phyloP scores from a whole-genome alignment of 2,113 vertebrate species.

The Peromyscus polionotus region DNA sequence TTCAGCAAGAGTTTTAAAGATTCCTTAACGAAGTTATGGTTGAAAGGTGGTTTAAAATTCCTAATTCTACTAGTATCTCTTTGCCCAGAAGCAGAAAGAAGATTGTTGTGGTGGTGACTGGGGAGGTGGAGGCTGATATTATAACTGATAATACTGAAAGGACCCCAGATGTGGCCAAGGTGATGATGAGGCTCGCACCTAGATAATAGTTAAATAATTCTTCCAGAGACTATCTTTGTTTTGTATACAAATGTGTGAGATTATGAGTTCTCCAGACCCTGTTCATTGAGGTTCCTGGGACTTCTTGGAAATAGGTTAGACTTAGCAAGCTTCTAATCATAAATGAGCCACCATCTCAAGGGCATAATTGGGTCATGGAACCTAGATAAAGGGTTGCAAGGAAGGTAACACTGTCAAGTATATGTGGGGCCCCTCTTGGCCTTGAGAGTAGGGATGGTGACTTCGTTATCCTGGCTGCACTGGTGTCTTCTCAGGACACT shows the following conservation, averaged over 20 bases:
- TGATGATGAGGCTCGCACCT: not conserved
- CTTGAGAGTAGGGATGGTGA: not conserved
- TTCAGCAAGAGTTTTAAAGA: not conserved
- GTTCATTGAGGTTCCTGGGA: not conserved
- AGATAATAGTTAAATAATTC: not conserved
- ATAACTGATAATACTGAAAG: not conserved
- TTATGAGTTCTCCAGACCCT: not conserved
- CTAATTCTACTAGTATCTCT: not conserved
- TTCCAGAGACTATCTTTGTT: not conserved
- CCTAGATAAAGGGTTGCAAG: not conserved
- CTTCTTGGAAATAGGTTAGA: not conserved
- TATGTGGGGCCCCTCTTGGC: not conserved
- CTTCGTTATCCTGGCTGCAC: not conserved
- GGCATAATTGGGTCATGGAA: not conserved
- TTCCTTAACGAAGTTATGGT: not conserved
- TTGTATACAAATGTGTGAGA: not conserved
- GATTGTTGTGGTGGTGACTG: not conserved
- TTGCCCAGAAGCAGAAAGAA: not conserved
- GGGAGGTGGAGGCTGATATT: not conserved
- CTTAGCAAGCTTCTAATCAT: not conserved
- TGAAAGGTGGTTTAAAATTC: slow-evolving; percentile 5
- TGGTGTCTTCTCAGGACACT: slow-evolving; percentile 79
- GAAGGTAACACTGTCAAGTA: not conserved
- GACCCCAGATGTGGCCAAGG: no score
- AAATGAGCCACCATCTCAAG: not conserved